phyloP scores from a whole-genome alignment of 2,797 vertebrate species.

The Emys orbicularis region DNA sequence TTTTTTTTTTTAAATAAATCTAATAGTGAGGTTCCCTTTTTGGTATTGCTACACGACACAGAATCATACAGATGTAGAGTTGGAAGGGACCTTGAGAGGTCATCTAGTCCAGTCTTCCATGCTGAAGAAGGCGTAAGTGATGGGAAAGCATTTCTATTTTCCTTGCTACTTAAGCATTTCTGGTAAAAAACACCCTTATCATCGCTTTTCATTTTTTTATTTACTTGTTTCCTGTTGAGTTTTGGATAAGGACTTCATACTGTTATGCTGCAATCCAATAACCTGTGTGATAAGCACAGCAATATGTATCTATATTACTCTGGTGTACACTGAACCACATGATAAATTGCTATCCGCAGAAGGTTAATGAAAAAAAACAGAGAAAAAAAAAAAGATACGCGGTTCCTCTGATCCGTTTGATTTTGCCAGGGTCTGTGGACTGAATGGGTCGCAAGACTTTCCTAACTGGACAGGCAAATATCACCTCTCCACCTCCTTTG shows the following conservation, averaged over 20 bases:
- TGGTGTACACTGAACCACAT: background rate
- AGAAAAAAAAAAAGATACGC: slow-evolving; percentile 92
- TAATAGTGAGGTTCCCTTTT: background rate
- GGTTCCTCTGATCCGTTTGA: slow-evolving; percentile 95
- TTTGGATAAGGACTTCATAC: background rate
- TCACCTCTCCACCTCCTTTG: slow-evolving; percentile 93
- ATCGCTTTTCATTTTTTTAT: background rate
- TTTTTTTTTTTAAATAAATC: background rate
- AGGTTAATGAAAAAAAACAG: background rate
- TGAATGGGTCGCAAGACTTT: slow-evolving; percentile 90
- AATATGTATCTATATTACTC: background rate
- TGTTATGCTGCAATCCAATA: background rate
- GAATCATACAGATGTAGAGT: no score
- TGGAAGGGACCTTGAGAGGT: no score
- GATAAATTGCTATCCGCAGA: background rate
- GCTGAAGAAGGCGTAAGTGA: background rate
- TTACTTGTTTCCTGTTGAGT: background rate
- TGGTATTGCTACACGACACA: background rate
- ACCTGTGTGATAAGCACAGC: background rate
- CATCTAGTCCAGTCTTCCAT: no score
- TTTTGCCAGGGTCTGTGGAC: slow-evolving; percentile 93
- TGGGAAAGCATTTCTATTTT: background rate
- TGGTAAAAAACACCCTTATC: background rate
- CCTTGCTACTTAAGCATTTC: background rate
- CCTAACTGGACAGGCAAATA: slow-evolving; percentile 91